Evolutionary conservation across 2,797 vertebrate species (phyloP), one percentile per base, ranked within the genome.

Genomic region (Crocodylus rhombifer): DNA sequence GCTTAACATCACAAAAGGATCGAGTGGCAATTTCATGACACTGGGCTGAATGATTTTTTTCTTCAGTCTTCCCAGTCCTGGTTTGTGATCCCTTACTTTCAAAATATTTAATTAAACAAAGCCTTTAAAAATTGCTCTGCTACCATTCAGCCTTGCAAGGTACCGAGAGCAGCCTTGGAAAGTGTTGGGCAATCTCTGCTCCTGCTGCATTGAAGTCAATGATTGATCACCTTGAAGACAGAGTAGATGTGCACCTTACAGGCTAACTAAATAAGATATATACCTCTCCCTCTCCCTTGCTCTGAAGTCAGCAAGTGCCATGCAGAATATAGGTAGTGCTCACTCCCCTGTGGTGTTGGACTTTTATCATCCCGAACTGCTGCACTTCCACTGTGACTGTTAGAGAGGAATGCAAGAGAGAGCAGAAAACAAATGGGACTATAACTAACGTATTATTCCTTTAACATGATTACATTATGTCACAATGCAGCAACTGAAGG

Each of bases 261-360:
- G 36, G 36, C 36, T 36, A 36, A 36, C 36, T 36, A 36, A 36
- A 36, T 36, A 36, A 36, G 36, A 36, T 36, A 36, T 36, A 36
- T 36, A 36, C 36, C 36, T 36, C 36, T 36, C 36, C 36, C 36
- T 36, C 36, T 36, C 36, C 36, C 36, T 36, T 36, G 36, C 36
- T 36, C 13, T 28, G 62, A 64, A 64, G 62, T 28, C 25, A 5
- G 28, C 28, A 21, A 14, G 62, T 25, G 26, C 62, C 3, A 6
- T 4, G 62, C 62, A 64, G 7, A 64, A 26, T 28, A 64, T 64
- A n/a, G 62, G 62, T 26, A 64, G 14, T n/a, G 62, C 62, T 64
- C 62, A 28, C 2, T 7, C 6, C 8, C 56, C n/a, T 83, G 25
- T 63, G 0, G 0, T 8, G 3, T 25, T 30, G 20, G 25, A 7